Conservation (phyloP, 2,888 invertebrate genomes). For the Xanthia icteritia region DNA sequence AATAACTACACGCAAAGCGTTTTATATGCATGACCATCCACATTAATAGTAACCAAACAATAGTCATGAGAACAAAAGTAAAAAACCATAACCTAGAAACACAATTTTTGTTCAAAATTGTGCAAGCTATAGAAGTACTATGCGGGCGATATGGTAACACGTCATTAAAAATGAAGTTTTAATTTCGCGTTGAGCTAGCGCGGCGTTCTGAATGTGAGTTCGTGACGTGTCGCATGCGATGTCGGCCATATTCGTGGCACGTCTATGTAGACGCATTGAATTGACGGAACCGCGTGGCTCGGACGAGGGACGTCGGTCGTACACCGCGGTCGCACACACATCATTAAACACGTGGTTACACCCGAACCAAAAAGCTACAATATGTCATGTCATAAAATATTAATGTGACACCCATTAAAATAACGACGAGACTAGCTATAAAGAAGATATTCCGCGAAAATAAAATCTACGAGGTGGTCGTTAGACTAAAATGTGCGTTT, state of each 20-base stretch:
- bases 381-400: constrained; percentile 47
- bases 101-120: constrained; percentile 67
- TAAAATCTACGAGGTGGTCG: not conserved
- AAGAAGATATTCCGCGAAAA: constrained; percentile 11
- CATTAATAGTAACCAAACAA: constrained; percentile 10
- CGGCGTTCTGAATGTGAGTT: constrained; percentile 51
- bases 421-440: constrained; percentile 3
- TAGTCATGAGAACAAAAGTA: constrained; percentile 11
- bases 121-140: constrained; percentile 53
- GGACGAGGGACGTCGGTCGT: constrained; percentile 25
- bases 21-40: not conserved
- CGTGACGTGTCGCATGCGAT: constrained; percentile 70
- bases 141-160: constrained; percentile 79
- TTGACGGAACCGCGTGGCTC: constrained; percentile 39
- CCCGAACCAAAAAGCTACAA: constrained; percentile 38
- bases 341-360: constrained; percentile 49
- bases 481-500: not conserved
- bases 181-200: constrained; percentile 76
- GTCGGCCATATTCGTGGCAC: constrained; percentile 66
- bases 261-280: constrained; percentile 71
- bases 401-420: constrained; percentile 20
- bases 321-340: constrained; percentile 42
- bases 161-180: constrained; percentile 88
- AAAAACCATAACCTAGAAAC: constrained; percentile 61
- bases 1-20: constrained; percentile 8